A percentile compares a stretch with the other conserved stretches of the same genome.
phyloP scores from a whole-genome alignment of 2,888 invertebrate genomes.

The Gryllus longicercus region DNA sequence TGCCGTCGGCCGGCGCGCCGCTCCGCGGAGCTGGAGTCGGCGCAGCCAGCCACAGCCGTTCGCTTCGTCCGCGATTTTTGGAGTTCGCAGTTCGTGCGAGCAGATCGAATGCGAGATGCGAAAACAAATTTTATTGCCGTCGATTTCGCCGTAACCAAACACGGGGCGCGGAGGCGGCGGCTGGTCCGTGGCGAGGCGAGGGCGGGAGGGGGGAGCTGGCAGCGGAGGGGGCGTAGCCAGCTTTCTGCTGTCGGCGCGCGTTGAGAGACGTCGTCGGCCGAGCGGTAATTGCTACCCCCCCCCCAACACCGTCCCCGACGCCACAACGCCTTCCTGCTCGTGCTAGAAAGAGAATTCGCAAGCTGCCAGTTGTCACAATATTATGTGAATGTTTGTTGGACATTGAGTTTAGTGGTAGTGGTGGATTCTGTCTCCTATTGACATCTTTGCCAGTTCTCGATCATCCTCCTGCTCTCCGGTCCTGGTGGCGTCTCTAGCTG shows the following conservation, averaged over 20 bases:
- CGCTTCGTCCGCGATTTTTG: background rate
- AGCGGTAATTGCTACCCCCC: background rate
- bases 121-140: conserved; percentile 8
- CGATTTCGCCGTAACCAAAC: background rate
- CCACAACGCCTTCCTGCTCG: too few relatives aligned
- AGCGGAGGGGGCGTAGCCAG: background rate
- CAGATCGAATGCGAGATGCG: background rate
- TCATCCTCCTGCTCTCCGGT: too few relatives aligned
- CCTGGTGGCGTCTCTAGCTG: too few relatives aligned
- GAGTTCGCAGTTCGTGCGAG: conserved; percentile 3
- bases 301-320: background rate
- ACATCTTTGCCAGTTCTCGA: too few relatives aligned
- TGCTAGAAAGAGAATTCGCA: too few relatives aligned
- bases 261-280: background rate
- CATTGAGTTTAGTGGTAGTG: too few relatives aligned
- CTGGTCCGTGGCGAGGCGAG: background rate
- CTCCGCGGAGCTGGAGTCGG: too few relatives aligned
- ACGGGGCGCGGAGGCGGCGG: background rate
- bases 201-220: background rate
- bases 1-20: too few relatives aligned
- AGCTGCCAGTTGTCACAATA: too few relatives aligned
- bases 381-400: too few relatives aligned
- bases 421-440: too few relatives aligned
- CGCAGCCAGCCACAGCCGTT: background rate
- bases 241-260: conserved; percentile 17